A percentile compares a stretch with the other conserved stretches of the same genome.
phyloP scores from a whole-genome alignment of 2,797 vertebrate genomes.

The Eutrigla gurnardus region DNA sequence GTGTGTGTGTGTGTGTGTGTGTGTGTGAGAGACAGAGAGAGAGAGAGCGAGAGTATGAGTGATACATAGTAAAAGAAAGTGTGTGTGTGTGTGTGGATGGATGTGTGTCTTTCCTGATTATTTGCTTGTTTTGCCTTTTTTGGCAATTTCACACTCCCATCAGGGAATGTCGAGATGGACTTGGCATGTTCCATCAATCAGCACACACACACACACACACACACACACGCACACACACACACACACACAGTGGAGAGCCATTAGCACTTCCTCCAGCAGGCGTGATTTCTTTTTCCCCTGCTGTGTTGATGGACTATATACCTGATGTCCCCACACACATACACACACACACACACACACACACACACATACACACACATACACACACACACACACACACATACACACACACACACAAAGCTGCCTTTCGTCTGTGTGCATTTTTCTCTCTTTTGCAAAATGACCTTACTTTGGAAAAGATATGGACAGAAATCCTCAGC shows the following conservation, averaged over 20 bases:
- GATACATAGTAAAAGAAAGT: constrained; percentile 13
- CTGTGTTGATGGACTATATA: constrained; percentile 72
- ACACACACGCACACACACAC: constrained; percentile 25
- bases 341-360: neutral
- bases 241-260: constrained; percentile 55
- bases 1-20: constrained; percentile 33
- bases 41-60: constrained; percentile 12
- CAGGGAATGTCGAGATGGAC: constrained; percentile 67
- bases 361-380: neutral
- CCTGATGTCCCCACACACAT: constrained; percentile 21
- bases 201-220: constrained; percentile 37
- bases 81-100: constrained; percentile 33
- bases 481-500: too few relatives aligned
- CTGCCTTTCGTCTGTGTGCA: constrained; percentile 17
- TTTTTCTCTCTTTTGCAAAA: constrained; percentile 23
- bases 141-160: constrained; percentile 78
- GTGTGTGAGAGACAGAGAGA: neutral
- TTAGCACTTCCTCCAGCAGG: constrained; percentile 69
- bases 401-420: neutral
- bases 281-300: constrained; percentile 68
- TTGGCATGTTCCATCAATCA: constrained; percentile 73
- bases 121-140: constrained; percentile 64
- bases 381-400: too few relatives aligned
- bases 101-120: constrained; percentile 53
- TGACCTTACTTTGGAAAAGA: neutral